Evolutionary conservation across 2,888 invertebrate genomes (phyloP), one percentile per base, ranked within the genome.

Genomic region (Drosophila subsilvestris): DNA sequence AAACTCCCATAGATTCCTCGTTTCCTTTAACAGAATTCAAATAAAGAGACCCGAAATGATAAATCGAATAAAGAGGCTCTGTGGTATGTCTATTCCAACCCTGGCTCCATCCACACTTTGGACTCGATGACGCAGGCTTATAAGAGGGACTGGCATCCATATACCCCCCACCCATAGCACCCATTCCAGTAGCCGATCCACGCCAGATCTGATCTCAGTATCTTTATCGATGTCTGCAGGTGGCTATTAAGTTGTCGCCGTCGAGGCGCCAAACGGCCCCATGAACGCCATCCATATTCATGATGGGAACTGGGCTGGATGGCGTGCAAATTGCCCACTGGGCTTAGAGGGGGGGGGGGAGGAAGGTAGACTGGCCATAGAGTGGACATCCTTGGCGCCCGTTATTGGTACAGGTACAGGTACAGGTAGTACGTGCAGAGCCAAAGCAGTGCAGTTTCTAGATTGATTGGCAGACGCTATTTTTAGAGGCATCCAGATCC

Each of bases 221-320:
- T 58, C 67, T 83, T 62, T 65, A 86, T 88, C 70, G 86, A 65
- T 74, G 69, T 63, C 71, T 71, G 67, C 67, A 67, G 67, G 75
- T 75, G 85, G 76, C 89, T 85, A 85, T 85, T 85, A 85, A 88
- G 78, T 88, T 88, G 88, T 88, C 89, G 84, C 84, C 84, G 73
- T 61, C 62, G 75, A 63, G 89, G 86, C 89, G 84, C 89, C 84
- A 85, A 84, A 66, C 61, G 57, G 57, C 53, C 75, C 81, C 84
- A 72, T 71, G 62, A 62, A 65, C 49, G 66, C 66, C 48, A 66
- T 84, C 66, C 48, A 66, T 84, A 88, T 86, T 80, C 89, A 82
- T 87, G 82, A 76, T 89, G 89, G 86, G 89, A 79, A 79, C 79
- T 79, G 86, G 79, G 82, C 63, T 70, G 79, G 74, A 32, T 66